Percentiles rank a stretch among this genome's conserved stretches.
Evolutionary conservation across 2,113 vertebrate species (phyloP).

Genomic region (Eclectus roratus): DNA sequence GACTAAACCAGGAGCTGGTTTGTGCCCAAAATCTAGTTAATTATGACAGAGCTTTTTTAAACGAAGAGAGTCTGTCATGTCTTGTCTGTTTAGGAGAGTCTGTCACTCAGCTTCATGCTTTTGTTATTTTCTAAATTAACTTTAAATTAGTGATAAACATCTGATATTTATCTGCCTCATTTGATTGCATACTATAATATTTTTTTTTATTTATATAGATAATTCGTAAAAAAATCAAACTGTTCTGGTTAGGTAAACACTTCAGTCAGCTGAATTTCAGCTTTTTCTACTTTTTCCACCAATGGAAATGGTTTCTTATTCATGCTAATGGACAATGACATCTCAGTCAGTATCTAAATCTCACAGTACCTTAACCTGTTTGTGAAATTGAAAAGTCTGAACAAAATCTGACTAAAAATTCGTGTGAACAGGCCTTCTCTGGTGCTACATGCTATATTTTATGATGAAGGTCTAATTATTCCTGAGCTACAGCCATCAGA

Average conservation of each 20-base stretch:
- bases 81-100: background rate
- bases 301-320: background rate
- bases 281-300: background rate
- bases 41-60: background rate
- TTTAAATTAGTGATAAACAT: background rate
- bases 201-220: background rate
- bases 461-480: constrained; percentile 16
- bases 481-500: background rate
- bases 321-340: background rate
- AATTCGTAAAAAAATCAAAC: background rate
- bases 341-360: background rate
- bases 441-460: background rate
- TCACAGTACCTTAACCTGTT: background rate
- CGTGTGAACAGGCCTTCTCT: background rate
- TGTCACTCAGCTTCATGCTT: background rate
- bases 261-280: background rate
- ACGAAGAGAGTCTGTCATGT: background rate
- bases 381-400: background rate
- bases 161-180: background rate
- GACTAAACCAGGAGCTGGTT: background rate
- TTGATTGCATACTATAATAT: background rate
- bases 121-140: background rate
- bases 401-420: constrained; percentile 19
- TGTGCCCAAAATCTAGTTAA: background rate
- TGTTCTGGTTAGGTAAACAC: background rate